phyloP scores from a whole-genome alignment of 2,797 vertebrate genomes.

The Antennarius maculatus region DNA sequence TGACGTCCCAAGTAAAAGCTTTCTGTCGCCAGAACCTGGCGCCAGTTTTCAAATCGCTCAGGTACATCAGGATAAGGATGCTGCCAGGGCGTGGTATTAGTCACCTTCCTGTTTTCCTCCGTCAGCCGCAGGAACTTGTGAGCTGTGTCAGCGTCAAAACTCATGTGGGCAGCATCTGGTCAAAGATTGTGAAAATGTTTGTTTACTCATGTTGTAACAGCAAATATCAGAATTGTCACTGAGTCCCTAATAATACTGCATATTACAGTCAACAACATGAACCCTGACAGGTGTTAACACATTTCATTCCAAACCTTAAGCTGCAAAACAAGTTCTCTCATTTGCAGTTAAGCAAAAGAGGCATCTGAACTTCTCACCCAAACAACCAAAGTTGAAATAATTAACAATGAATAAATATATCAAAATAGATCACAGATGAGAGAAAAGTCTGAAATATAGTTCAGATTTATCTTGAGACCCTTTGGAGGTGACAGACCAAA shows the following conservation, averaged over 20 bases:
- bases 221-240: background rate
- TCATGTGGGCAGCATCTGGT: slow-evolving; percentile 67
- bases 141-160: slow-evolving; percentile 76
- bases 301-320: background rate
- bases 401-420: no score
- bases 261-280: background rate
- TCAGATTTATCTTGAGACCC: background rate
- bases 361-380: background rate
- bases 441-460: background rate
- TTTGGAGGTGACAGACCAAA: background rate
- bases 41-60: slow-evolving; percentile 81
- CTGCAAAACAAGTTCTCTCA: no score
- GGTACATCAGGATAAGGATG: slow-evolving; percentile 82
- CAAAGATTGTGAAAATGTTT: slow-evolving; percentile 5
- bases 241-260: background rate
- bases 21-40: slow-evolving; percentile 82
- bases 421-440: background rate
- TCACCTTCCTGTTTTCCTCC: slow-evolving; percentile 83
- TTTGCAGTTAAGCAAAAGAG: no score
- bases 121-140: slow-evolving; percentile 89
- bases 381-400: background rate
- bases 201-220: background rate
- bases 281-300: background rate
- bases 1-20: slow-evolving; percentile 86
- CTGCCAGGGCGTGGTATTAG: slow-evolving; percentile 87